Evolutionary conservation across 2,113 vertebrate genomes (phyloP), one percentile per base, ranked within the genome.

Genomic region (Hipposideros armiger): DNA sequence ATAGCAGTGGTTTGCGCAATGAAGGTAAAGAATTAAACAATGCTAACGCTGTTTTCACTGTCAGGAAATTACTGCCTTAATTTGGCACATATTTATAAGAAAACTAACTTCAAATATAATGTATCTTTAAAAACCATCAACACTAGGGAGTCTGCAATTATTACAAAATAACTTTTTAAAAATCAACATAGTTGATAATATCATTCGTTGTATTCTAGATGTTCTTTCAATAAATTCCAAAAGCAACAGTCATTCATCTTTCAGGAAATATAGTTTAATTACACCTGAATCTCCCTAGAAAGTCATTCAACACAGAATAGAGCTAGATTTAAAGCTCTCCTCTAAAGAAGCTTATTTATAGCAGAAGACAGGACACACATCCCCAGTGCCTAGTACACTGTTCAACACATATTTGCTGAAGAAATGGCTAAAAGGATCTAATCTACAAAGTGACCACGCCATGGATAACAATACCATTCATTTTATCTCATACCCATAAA

Each of bases 81-180:
- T 64, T 36, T 88, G 80, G 52, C 24, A 50, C 2, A 58, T 56
- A 70, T 28, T 70, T 28, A 20, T 11, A 67, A 85, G 47, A 87
- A 92, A 94, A 84, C 24, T 67, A 70, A 92, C 64, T 89, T 81
- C 19, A 91, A 94, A 86, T 52, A 78, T 28, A 87, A 87, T 14
- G 11, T 28, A 80, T 64, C 73, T 93, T 87, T n/a, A 69, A 96
- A 96, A 90, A 92, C 32, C 70, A 94, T 24, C 42, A 92, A 78
- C 4, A 84, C 22, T 40, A n/a, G 15, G 15, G 19, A 62, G 47
- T 42, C n/a, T 95, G 17, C 4, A 76, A 80, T 50, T 69, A 60
- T 16, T n/a, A 83, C 14, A 82, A 70, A 92, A 78, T 45, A 94
- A 94, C 19, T 30, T 80, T 77, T 87, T 50, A 36, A 15, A 88